Evolutionary conservation across 2,888 invertebrate genomes (phyloP).

Genomic region (Mylabris sibirica): DNA sequence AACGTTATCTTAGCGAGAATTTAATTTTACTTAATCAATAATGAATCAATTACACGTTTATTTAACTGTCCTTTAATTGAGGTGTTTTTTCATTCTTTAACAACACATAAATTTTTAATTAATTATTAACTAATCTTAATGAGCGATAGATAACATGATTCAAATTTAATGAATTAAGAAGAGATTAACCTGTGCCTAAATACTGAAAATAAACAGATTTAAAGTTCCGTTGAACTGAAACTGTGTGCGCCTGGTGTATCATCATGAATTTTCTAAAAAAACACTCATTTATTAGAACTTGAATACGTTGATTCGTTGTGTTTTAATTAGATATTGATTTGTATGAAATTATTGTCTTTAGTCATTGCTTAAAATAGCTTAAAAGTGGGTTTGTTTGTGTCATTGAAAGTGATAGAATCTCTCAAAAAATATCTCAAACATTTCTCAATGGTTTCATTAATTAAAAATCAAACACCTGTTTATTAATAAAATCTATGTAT

Average conservation of each 20-base stretch:
- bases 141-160: too few species aligned
- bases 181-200: slow-evolving; percentile 19
- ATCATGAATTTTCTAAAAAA: not conserved
- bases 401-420: not conserved
- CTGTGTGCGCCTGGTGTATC: not conserved
- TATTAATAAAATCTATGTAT: too few species aligned
- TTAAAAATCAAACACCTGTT: not conserved
- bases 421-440: not conserved
- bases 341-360: slow-evolving; percentile 3
- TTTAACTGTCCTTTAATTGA: too few species aligned
- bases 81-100: too few species aligned
- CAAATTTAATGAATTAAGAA: slow-evolving; percentile 11
- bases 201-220: slow-evolving; percentile 28
- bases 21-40: too few species aligned
- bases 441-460: not conserved
- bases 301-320: slow-evolving; percentile 8
- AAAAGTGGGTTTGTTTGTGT: not conserved
- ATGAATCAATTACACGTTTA: too few species aligned
- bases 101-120: too few species aligned
- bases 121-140: too few species aligned
- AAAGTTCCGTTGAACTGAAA: slow-evolving; percentile 28
- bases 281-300: not conserved
- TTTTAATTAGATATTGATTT: slow-evolving; percentile 14
- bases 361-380: slow-evolving; percentile 20
- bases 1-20: too few species aligned